Evolutionary conservation across 2,113 vertebrate genomes (phyloP), one percentile per base, ranked within the genome.

Genomic region (Phasianus colchicus): DNA sequence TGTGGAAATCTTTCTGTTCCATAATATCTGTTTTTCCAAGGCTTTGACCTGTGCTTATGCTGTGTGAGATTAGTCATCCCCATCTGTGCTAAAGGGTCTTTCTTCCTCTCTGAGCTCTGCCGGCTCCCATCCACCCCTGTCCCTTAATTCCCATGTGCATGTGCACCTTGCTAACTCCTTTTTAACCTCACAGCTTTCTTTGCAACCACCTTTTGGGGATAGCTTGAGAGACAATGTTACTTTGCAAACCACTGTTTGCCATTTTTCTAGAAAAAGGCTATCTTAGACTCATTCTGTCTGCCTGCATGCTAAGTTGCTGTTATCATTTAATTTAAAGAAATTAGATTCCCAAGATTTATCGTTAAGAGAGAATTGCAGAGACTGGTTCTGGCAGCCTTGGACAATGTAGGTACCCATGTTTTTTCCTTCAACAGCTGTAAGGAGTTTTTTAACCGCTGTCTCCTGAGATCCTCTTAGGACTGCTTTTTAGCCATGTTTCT

Each of bases 91-190:
- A 36, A 67, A 27, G n/a, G 40, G 30, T 69, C 43, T 65, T 78
- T 58, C 48, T 60, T 86, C 5, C 57, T 71, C 40, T 8, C 38
- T 4, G 30, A 82, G 57, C 50, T 83, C 57, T 86, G 15, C 13
- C 21, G 21, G 47, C 22, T 70, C 50, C 47, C 43, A 32, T 67
- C 38, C 0, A 0, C 60, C 69, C 32, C 34, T 20, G 15, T 29
- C 45, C 40, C 58, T 65, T 29, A 85, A 47, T 11, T 80, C 67
- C 0, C 18, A 57, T 4, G 0, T 16, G 42, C 0, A 0, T 20
- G 60, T 40, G 40, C 42, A 79, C 22, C 61, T 75, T 65, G 54
- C 20, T 85, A 67, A 30, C 30, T 42, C 45, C 32, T 50, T 80
- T 84, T 95, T 88, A 83, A 57, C 29, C 25, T 77, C 32, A 38